phyloP scores from a whole-genome alignment of 2,888 invertebrate genomes.

The Andrena camellia region DNA sequence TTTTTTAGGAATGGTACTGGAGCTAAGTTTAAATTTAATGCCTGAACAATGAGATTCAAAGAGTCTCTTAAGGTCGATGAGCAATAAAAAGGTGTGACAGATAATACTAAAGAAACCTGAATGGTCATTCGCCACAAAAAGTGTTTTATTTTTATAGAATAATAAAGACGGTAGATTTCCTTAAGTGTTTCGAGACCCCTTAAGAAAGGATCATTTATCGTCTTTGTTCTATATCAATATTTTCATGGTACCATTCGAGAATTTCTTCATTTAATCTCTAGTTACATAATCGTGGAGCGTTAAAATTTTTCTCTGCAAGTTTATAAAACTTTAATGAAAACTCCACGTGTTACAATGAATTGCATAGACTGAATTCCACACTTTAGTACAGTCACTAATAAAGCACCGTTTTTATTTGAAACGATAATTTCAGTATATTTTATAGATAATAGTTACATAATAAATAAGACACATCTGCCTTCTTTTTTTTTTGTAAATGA shows the following conservation, averaged over 20 bases:
- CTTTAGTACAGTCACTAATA: background rate
- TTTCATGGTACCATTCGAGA: constrained; percentile 11
- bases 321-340: background rate
- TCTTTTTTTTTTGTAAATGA: too few relatives aligned
- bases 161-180: constrained; percentile 73
- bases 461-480: too few relatives aligned
- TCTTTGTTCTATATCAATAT: constrained; percentile 1
- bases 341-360: background rate
- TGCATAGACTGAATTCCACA: background rate
- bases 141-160: constrained; percentile 78
- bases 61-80: constrained; percentile 46
- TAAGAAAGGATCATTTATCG: constrained; percentile 7
- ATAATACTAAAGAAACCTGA: constrained; percentile 41
- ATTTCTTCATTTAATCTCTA: background rate
- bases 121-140: constrained; percentile 61
- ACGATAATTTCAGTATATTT: too few relatives aligned
- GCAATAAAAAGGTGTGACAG: constrained; percentile 44
- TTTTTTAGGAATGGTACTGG: constrained; percentile 15
- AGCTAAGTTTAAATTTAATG: constrained; percentile 41
- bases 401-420: background rate
- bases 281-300: background rate
- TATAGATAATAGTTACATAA: too few relatives aligned
- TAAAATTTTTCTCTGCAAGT: background rate
- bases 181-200: constrained; percentile 47
- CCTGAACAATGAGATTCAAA: constrained; percentile 55